Percentiles rank a stretch among this genome's conserved stretches.
Evolutionary conservation across 2,113 vertebrate species (phyloP).

Genomic region (Lophochroa leadbeateri): DNA sequence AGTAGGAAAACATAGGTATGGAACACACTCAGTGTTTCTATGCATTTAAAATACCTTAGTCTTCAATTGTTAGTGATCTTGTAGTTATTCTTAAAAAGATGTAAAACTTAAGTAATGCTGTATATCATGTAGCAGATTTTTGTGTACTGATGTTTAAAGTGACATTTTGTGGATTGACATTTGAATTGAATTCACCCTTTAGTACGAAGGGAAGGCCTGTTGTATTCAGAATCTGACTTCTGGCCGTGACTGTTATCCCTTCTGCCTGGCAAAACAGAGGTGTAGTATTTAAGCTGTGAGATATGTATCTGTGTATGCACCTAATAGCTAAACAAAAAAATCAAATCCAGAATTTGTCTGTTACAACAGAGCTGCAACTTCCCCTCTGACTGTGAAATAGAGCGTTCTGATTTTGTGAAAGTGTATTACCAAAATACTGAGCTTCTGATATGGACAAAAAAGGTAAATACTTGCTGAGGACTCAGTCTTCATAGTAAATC

Average conservation of each 20-base stretch:
- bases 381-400: background rate
- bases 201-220: background rate
- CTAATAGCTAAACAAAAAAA: background rate
- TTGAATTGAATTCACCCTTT: background rate
- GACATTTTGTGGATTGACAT: background rate
- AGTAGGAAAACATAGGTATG: background rate
- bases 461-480: background rate
- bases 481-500: background rate
- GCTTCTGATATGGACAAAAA: background rate
- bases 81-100: background rate
- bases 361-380: background rate
- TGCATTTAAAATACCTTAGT: background rate
- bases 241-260: background rate
- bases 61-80: background rate
- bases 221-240: background rate
- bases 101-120: fast-evolving
- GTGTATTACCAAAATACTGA: background rate
- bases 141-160: background rate
- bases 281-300: background rate
- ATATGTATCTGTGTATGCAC: background rate
- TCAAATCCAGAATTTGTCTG: background rate
- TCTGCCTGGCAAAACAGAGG: background rate
- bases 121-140: background rate
- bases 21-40: background rate
- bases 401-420: background rate